These are phyloP conservation scores for Lordiphosa fenestrarum DNA, from an alignment of 2,888 invertebrate genomes.

Conservation along the genomic window DNA sequence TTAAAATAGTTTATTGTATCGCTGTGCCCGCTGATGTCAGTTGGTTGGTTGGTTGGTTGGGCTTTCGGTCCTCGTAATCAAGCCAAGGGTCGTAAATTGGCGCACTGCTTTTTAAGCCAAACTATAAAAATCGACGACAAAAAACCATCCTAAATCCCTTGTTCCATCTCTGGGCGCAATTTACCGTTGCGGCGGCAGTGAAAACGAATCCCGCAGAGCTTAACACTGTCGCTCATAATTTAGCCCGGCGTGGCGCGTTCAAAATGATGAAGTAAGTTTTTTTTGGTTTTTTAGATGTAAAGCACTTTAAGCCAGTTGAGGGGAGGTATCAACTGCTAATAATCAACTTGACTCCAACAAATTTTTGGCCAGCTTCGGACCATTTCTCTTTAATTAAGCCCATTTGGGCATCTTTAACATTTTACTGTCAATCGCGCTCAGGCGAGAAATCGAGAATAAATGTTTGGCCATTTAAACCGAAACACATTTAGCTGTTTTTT, in stretches of 20 bases:
- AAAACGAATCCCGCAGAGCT: constrained; percentile 68
- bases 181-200: constrained; percentile 44
- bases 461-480: constrained; percentile 55
- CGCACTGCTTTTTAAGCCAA: constrained; percentile 37
- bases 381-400: constrained; percentile 41
- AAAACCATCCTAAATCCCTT: constrained; percentile 60
- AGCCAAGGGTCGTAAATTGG: constrained; percentile 50
- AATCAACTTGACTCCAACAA: no score
- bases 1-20: no score
- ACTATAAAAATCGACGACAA: constrained; percentile 48
- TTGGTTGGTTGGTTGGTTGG: no score
- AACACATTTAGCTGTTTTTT: constrained; percentile 39
- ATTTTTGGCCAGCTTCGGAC: no score
- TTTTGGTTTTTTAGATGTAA: no score
- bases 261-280: constrained; percentile 11
- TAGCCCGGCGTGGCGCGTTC: neutral
- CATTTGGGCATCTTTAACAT: constrained; percentile 30
- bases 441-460: constrained; percentile 40
- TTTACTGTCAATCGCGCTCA: constrained; percentile 40
- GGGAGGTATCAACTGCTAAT: no score
- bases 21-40: no score
- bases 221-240: constrained; percentile 64
- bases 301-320: no score
- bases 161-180: constrained; percentile 30
- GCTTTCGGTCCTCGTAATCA: constrained; percentile 32